Conservation (phyloP, 2,888 invertebrate genomes). For the Caenorhabditis sulstoni region DNA sequence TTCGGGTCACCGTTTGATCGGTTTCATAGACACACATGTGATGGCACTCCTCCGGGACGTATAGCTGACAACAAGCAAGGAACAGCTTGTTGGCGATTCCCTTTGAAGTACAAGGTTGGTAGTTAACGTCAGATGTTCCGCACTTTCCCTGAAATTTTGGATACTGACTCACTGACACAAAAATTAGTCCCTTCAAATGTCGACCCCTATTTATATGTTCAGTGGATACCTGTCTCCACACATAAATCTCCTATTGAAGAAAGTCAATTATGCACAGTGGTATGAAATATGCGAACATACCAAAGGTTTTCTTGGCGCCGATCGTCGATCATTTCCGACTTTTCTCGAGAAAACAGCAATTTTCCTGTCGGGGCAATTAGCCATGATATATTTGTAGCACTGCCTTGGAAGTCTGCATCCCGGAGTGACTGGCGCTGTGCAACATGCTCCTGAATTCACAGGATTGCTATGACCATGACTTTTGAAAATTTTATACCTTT, state of each 20-base stretch:
- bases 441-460: slow-evolving; percentile 54
- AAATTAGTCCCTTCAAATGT: no score
- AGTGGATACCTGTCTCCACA: no score
- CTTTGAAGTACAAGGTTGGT: slow-evolving; percentile 77
- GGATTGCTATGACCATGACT: not conserved
- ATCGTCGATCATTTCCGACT: slow-evolving; percentile 47
- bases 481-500: slow-evolving; percentile 24
- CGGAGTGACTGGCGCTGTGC: slow-evolving; percentile 54
- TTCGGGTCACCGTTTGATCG: slow-evolving; percentile 74
- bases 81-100: slow-evolving; percentile 77
- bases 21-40: slow-evolving; percentile 78
- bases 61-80: slow-evolving; percentile 75
- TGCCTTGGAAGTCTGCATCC: slow-evolving; percentile 62
- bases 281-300: no score
- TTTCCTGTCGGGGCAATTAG: slow-evolving; percentile 65
- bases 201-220: no score
- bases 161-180: no score
- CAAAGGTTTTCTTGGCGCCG: slow-evolving; percentile 55
- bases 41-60: slow-evolving; percentile 77
- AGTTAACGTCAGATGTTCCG: slow-evolving; percentile 76
- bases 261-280: no score
- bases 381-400: slow-evolving; percentile 61
- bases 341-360: slow-evolving; percentile 59
- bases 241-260: no score
- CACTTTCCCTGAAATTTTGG: slow-evolving; percentile 75